Evolutionary conservation across 2,113 vertebrate species (phyloP).

Genomic region (Thryonomys swinderianus): DNA sequence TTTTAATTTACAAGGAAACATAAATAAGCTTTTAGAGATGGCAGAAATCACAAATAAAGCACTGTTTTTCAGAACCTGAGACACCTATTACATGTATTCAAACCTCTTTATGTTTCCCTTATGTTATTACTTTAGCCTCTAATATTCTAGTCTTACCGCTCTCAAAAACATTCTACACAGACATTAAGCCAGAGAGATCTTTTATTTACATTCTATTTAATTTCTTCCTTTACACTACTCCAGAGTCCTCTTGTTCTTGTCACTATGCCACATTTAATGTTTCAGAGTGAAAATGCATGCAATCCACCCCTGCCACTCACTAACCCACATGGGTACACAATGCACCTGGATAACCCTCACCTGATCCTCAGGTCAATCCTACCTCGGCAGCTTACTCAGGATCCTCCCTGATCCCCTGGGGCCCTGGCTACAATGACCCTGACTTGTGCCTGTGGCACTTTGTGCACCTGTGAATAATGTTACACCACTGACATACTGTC

Average conservation of each 20-base stretch:
- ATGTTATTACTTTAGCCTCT: neutral
- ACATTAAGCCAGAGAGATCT: neutral
- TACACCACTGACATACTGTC: neutral
- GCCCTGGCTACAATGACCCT: neutral
- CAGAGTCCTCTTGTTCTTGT: neutral
- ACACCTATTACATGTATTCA: neutral
- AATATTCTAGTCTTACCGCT: neutral
- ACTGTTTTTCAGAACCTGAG: conserved; percentile 11
- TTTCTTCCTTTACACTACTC: neutral
- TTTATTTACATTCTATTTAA: neutral
- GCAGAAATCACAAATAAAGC: neutral
- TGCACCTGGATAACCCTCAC: neutral
- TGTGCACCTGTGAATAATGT: neutral
- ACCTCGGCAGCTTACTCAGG: neutral
- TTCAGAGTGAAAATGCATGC: neutral
- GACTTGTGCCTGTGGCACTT: neutral
- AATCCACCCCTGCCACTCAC: no score
- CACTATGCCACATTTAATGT: neutral
- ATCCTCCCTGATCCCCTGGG: neutral
- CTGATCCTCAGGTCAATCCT: neutral
- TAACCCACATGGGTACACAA: neutral
- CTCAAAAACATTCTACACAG: neutral
- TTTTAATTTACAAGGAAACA: conserved; percentile 45
- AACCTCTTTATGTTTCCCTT: neutral
- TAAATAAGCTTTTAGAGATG: conserved; percentile 5